Evolutionary conservation across 2,888 invertebrate species (phyloP).

Genomic region (Tuberolachnus salignus): DNA sequence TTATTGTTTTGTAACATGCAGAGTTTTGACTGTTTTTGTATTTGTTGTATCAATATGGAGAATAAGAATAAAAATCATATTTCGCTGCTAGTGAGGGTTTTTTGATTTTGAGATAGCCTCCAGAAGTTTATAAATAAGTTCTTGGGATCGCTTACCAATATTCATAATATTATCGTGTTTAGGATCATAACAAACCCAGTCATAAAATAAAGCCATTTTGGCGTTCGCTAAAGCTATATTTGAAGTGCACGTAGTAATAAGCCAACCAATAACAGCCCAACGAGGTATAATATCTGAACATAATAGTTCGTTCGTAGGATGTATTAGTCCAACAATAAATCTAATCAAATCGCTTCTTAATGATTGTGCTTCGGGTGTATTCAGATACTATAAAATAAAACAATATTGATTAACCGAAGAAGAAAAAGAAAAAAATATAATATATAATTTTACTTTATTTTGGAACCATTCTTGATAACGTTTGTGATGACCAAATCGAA

Average conservation of each 20-base stretch:
- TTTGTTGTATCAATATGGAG: too few relatives aligned
- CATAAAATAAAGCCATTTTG: constrained; percentile 89
- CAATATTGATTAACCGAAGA: background rate
- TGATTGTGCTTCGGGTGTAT: constrained; percentile 89
- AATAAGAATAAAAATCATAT: too few relatives aligned
- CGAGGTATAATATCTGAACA: constrained; percentile 94
- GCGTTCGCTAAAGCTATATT: constrained; percentile 88
- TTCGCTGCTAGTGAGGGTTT: too few relatives aligned
- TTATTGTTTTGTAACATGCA: too few relatives aligned
- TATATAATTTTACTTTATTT: constrained; percentile 65
- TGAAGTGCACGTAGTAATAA: constrained; percentile 87
- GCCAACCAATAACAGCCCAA: constrained; percentile 95
- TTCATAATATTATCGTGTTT: constrained; percentile 95
- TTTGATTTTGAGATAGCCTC: too few relatives aligned
- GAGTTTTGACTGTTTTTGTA: too few relatives aligned
- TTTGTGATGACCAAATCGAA: constrained; percentile 88
- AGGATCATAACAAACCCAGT: constrained; percentile 90
- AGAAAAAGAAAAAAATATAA: background rate
- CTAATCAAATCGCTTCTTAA: constrained; percentile 90
- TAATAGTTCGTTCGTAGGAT: constrained; percentile 88
- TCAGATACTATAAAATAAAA: constrained; percentile 72
- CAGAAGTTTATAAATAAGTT: constrained; percentile 4
- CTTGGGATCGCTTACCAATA: constrained; percentile 67
- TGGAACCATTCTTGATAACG: constrained; percentile 95
- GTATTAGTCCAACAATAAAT: constrained; percentile 91